Percentiles rank a stretch among this genome's conserved stretches.
These are phyloP conservation scores for Siniperca obscura DNA, from an alignment of 2,797 vertebrate genomes.

Conservation along the genomic window DNA sequence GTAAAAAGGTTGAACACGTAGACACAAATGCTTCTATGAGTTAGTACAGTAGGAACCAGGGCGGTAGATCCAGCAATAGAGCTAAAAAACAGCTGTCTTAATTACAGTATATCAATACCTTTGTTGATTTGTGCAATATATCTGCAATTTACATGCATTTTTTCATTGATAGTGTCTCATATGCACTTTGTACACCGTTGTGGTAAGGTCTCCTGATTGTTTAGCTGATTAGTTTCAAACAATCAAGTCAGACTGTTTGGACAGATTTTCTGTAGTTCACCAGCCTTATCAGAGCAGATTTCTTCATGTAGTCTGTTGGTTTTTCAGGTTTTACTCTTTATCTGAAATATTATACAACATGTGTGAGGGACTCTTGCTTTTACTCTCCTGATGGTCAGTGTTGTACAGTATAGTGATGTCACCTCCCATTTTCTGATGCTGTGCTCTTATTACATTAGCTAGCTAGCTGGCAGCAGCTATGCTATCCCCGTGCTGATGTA, in stretches of 20 bases:
- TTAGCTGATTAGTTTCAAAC: not conserved
- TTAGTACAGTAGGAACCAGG: conserved; percentile 7
- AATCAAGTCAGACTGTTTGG: not conserved
- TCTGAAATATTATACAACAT: conserved; percentile 14
- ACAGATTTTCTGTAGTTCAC: not conserved
- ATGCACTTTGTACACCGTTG: not conserved
- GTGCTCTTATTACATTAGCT: conserved; percentile 65
- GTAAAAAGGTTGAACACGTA: conserved; percentile 35
- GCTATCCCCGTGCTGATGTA: conserved; percentile 65
- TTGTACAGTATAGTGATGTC: conserved; percentile 12
- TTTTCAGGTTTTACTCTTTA: conserved; percentile 10
- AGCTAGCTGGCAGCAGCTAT: conserved; percentile 51
- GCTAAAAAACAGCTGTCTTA: conserved; percentile 2
- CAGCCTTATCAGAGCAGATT: not conserved
- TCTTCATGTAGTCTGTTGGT: not conserved
- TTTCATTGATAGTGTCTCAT: not conserved
- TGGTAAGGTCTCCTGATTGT: not conserved
- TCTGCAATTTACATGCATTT: conserved; percentile 4
- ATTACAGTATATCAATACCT: not conserved
- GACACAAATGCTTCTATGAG: not conserved
- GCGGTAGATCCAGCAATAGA: not conserved
- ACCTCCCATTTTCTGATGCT: conserved; percentile 23
- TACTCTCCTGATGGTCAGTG: not conserved
- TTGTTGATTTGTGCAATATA: not conserved
- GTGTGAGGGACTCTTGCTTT: conserved; percentile 18